A percentile compares a stretch with the other conserved stretches of the same genome.
Evolutionary conservation across 2,113 vertebrate species (phyloP).

Genomic region (Sylvietta virens): DNA sequence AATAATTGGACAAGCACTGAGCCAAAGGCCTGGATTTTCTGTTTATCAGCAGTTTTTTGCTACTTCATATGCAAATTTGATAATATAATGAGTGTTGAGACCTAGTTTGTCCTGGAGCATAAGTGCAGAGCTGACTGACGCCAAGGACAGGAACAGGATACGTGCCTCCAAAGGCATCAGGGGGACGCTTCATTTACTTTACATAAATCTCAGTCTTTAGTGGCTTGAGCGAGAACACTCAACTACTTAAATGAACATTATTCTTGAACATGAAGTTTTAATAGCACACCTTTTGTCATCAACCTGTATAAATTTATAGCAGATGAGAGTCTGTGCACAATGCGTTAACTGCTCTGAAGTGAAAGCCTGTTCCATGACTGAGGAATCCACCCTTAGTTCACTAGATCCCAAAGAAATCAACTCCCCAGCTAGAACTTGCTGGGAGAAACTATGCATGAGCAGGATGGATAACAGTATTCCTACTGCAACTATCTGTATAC

Average conservation of each 20-base stretch:
- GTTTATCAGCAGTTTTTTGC: background rate
- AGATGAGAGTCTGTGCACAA: background rate
- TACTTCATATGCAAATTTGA: background rate
- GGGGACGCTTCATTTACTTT: background rate
- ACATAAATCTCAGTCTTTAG: background rate
- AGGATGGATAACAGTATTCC: background rate
- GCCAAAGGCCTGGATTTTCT: background rate
- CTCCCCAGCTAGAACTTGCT: background rate
- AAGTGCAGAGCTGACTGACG: background rate
- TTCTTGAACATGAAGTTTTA: constrained; percentile 19
- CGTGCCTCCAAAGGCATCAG: background rate
- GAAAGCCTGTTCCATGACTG: background rate
- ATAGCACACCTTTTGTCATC: background rate
- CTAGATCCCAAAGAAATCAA: background rate
- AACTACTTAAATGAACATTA: background rate
- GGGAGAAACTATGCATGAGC: background rate
- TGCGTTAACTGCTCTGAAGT: background rate
- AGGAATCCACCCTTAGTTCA: background rate
- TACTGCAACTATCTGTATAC: background rate
- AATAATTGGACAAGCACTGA: background rate
- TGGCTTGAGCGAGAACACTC: background rate
- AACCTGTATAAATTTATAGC: background rate
- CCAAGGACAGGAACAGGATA: background rate
- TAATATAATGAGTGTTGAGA: background rate
- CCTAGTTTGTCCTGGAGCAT: background rate